phyloP scores from a whole-genome alignment of 2,888 invertebrate genomes.

The Gonocerus acuteangulatus region DNA sequence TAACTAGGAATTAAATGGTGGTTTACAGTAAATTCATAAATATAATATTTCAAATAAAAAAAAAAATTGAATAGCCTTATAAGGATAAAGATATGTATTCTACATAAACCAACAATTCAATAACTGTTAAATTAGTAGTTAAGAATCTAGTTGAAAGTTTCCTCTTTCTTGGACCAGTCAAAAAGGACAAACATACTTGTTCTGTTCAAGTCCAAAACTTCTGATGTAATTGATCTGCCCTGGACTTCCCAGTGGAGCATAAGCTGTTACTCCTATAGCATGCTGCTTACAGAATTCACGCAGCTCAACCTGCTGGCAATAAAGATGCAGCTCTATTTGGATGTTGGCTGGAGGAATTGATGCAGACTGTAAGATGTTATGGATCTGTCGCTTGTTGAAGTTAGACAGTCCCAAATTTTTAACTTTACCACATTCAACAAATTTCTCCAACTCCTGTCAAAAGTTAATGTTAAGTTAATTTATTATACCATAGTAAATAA shows the following conservation, averaged over 20 bases:
- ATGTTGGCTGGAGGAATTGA: conserved; percentile 62
- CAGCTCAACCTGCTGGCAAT: conserved; percentile 61
- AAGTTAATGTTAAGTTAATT: background rate
- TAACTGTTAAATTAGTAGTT: no score
- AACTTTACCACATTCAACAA: conserved; percentile 54
- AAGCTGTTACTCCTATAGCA: conserved; percentile 60
- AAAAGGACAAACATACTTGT: no score
- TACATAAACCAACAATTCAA: no score
- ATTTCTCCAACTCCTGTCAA: conserved; percentile 59
- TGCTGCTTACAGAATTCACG: conserved; percentile 54
- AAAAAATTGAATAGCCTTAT: no score
- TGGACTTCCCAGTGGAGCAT: conserved; percentile 64
- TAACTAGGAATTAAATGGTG: no score
- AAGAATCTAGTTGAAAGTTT: no score
- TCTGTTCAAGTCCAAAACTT: background rate
- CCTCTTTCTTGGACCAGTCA: no score
- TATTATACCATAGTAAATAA: background rate
- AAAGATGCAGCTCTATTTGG: conserved; percentile 66
- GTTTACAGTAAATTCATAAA: no score
- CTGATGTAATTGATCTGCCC: conserved; percentile 45
- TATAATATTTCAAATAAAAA: no score
- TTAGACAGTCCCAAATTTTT: conserved; percentile 71
- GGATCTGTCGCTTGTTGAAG: conserved; percentile 61
- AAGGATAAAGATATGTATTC: no score
- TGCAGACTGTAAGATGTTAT: conserved; percentile 52